Percentiles rank a stretch among this genome's conserved stretches.
These are phyloP conservation scores for Smutsia temminckii DNA, from an alignment of 2,797 vertebrate species.

Conservation along the genomic window DNA sequence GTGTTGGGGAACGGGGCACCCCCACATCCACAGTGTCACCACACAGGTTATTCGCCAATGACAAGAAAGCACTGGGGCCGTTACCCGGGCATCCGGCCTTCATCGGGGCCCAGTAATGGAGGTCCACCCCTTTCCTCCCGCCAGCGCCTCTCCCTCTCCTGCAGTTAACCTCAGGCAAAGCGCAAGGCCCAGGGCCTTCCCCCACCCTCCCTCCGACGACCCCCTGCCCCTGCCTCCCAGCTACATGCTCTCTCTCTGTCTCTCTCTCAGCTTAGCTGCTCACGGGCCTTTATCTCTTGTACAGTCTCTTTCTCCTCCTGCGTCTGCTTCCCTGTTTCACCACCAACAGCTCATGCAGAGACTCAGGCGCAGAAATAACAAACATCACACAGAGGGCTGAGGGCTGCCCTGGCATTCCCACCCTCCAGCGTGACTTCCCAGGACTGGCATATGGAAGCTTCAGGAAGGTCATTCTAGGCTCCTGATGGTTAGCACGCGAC, in stretches of 20 bases:
- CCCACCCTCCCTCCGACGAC: neutral
- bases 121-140: too few relatives aligned
- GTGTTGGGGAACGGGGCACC: neutral
- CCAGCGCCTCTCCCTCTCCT: neutral
- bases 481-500: neutral
- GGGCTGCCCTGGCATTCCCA: rapidly evolving
- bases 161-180: too few relatives aligned
- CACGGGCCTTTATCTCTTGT: too few relatives aligned
- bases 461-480: neutral
- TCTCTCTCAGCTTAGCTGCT: too few relatives aligned
- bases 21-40: neutral
- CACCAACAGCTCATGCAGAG: too few relatives aligned
- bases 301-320: neutral
- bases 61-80: neutral
- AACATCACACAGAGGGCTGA: rapidly evolving
- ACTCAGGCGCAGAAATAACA: neutral
- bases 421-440: neutral
- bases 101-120: neutral
- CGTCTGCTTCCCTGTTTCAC: neutral
- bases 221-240: neutral
- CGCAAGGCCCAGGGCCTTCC: neutral
- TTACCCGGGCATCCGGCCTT: rapidly evolving
- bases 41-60: neutral
- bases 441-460: neutral
- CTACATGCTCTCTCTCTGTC: neutral